phyloP scores from a whole-genome alignment of 2,113 vertebrate genomes.

The Oncorhynchus keta region DNA sequence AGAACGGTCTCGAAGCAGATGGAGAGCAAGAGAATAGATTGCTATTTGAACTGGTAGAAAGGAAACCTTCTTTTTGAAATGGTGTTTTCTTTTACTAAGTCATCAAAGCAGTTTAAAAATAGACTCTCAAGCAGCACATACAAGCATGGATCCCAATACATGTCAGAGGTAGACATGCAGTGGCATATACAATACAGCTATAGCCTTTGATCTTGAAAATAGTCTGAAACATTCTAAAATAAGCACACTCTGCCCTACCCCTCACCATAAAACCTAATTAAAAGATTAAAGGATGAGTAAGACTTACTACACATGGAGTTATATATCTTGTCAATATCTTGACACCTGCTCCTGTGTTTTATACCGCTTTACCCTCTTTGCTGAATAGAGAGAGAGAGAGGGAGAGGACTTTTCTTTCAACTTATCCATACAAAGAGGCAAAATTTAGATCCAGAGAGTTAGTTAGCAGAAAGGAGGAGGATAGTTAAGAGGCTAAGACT shows the following conservation, averaged over 20 bases:
- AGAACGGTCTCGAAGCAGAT: not conserved
- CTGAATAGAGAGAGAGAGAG: slow-evolving; percentile 19
- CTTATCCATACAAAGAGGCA: slow-evolving; percentile 35
- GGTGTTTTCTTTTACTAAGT: slow-evolving; percentile 3
- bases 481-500: not conserved
- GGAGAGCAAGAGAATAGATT: not conserved
- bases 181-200: not conserved
- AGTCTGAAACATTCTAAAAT: slow-evolving; percentile 25
- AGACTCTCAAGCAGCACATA: slow-evolving; percentile 9
- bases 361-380: slow-evolving; percentile 3
- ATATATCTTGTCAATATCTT: not conserved
- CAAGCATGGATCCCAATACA: slow-evolving; percentile 7
- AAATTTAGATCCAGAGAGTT: slow-evolving; percentile 13
- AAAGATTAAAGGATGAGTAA: slow-evolving; percentile 14
- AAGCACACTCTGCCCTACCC: slow-evolving; percentile 5
- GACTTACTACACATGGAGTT: slow-evolving; percentile 3
- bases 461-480: slow-evolving; percentile 26
- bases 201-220: slow-evolving; percentile 30
- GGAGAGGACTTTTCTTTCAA: not conserved
- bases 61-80: not conserved
- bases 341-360: not conserved
- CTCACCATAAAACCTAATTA: not conserved
- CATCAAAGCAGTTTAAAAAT: slow-evolving; percentile 51
- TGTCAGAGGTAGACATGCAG: slow-evolving; percentile 26
- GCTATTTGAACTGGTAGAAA: not conserved